Base-by-base conservation (phyloP, 2,888 invertebrate species). In the Drosophila vallismaia region DNA sequence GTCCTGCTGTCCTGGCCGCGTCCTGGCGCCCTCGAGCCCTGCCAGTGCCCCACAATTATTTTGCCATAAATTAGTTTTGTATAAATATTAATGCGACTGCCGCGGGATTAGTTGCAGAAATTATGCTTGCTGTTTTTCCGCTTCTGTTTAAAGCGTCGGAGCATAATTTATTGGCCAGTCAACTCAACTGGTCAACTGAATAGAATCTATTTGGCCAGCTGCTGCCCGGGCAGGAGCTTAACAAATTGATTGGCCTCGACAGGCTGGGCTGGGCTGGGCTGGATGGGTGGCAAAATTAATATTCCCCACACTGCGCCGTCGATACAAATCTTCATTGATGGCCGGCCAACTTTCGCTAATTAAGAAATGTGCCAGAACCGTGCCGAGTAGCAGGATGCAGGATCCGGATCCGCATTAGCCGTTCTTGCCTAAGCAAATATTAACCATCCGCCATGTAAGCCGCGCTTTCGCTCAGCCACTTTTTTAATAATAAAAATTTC, bases 401-500 rank as follows among this genome's bases (percentile, higher is more conserved):
- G 82, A 72, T 71, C 66, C 64, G 78, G 50, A 42, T 26, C 12
- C 51, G 77, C 71, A 74, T 69, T 81, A 71, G 72, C 71, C 50
- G 38, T 40, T 55, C 26, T 69, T 54, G 75, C 77, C 64, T 82
- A 79, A 73, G 79, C 79, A 77, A 83, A 83, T 87, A 83, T 81
- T 81, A 70, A 64, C 72, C 51, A 72, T 75, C 42, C 59, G 59
- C 52, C 51, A 42, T 58, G 56, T 73, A 66, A 73, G 67, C 67
- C 51, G 54, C 59, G 72, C 77, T 70, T 53, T 76, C 44, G 49
- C 67, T 67, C 49, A 79, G 62, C 69, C 78, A 76, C 62, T 71
- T 70, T 80, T 74, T 75, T 83, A 82, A 74, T 88, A 86, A 79
- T 83, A 81, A 77, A 87, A 88, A 69, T 86, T 84, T 86, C 83